Base-by-base conservation (phyloP, 64 coral and sea anemone species). In the Acropora yongei region DNA sequence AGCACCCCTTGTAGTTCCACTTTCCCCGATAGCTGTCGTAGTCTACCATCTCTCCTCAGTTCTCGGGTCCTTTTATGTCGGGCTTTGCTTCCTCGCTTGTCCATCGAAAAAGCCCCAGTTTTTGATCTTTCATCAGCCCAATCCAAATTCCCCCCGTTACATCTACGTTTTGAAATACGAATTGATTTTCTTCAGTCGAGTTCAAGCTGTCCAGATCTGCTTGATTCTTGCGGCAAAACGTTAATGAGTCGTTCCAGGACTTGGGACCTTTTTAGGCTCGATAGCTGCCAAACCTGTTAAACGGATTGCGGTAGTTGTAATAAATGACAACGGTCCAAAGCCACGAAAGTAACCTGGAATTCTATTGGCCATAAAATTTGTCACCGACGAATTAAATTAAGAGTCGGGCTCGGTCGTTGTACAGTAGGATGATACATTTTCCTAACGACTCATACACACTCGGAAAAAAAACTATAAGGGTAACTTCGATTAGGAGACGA, bases 21-120 rank as follows among this genome's bases (percentile, higher is more conserved):
- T 43, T 49, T 20, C 86, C 86, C 0, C 19, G 71, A 78, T 60
- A 88, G 1, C 3, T 0, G 60, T 49, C 13, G 11, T 77, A 88
- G 41, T 88, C 86, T 77, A 73, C 77, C 86, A 88, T 88, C 48
- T 88, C 86, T 6, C 86, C 86, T 11, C 86, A 88, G 30, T 88
- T 57, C 30, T 88, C 86, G 0, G 57, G 1, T 4, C 63, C 63
- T 2, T 41, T 18, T 17, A 88, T 61, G 2, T 41, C 60, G 6
- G 80, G 53, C 8, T 42, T 13, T 11, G 20, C 49, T 43, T 76
- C 72, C 10, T 73, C 72, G 13, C 43, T 88, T 14, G 75, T 57
- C 86, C 86, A 77, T 4, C 49, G 86, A 40, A 76, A 88, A 65
- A 43, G 57, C 13, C 41, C 19, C 11, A 77, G 66, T 18, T 12